Base-by-base conservation (phyloP, 2,113 vertebrate species). In the Prochilodus magdalenae region DNA sequence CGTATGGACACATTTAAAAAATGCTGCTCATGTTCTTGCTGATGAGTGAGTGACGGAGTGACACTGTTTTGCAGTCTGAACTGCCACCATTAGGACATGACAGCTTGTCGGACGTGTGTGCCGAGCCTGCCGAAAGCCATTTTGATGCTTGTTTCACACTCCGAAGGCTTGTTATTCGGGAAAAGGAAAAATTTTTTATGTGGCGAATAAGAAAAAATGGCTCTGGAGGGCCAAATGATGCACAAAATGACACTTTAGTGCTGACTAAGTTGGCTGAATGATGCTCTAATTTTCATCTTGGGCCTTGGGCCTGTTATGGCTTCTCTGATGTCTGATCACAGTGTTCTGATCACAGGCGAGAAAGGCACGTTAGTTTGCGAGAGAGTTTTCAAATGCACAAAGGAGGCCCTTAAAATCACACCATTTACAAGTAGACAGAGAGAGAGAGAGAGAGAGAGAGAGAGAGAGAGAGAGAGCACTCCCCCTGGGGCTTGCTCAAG, bases 41-140 rank as follows among this genome's bases (percentile, higher is more conserved):
- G 16, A 44, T 44, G 40, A 44, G 63, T 69, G 65, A 70, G n/a
- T 70, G 77, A 79, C 27, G 40, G 77, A 79, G 51, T 70, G 77
- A 59, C 65, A 79, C 20, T 57, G 47, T 73, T 77, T 78, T 44
- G 30, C 67, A 63, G 55, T 62, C 63, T 27, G 73, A 66, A 22
- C 16, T 77, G 66, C 55, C 24, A 63, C 18, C 22, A 60, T 77
- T 44, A 44, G 40, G 69, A 27, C 67, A 44, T 73, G 59, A 66
- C 67, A 73, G 44, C 75, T 57, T 83, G 75, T 73, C 49, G 47
- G 49, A 66, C 70, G 62, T 69, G 62, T 69, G 30, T 15, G 16
- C 51, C 47, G 49, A 13, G 67, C 33, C 63, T 60, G 67, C 49
- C 36, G 49, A 27, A 69, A 57, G 49, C 65, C 33, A 57, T 49